These are phyloP conservation scores for Ceratoteleas bidentatus DNA, from an alignment of 1,140 invertebrate species.

Conservation along the genomic window DNA sequence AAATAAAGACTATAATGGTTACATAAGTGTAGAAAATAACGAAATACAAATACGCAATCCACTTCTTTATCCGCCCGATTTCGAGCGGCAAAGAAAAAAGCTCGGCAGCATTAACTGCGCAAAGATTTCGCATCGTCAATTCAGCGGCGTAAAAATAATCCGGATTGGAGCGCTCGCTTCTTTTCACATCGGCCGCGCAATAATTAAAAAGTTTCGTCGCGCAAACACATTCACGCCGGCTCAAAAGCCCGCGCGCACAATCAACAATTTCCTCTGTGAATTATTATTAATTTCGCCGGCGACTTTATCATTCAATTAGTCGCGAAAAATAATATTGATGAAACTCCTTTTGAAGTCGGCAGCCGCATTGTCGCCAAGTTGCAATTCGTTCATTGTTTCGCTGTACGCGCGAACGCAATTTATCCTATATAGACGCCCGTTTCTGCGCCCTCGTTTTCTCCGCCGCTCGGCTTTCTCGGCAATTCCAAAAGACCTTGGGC, in stretches of 20 bases:
- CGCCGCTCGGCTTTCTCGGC: slow-evolving; percentile 56
- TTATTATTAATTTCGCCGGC: slow-evolving; percentile 22
- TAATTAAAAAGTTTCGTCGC: slow-evolving; percentile 13
- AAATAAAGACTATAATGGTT: no score
- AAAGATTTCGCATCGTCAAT: background rate
- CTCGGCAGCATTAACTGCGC: background rate
- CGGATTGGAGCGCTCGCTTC: background rate
- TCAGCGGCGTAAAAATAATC: background rate
- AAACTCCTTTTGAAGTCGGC: slow-evolving; percentile 37
- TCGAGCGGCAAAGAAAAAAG: background rate
- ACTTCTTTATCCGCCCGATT: no score
- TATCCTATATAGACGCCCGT: slow-evolving; percentile 70
- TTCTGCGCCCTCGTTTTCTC: slow-evolving; percentile 60
- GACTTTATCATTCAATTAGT: slow-evolving; percentile 39
- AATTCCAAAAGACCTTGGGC: slow-evolving; percentile 60
- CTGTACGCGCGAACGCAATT: slow-evolving; percentile 63
- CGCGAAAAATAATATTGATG: slow-evolving; percentile 40
- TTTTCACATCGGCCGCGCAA: background rate
- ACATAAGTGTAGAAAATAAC: no score
- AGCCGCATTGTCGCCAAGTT: slow-evolving; percentile 10
- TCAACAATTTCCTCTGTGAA: slow-evolving; percentile 22
- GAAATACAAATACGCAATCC: no score
- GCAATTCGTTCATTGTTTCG: slow-evolving; percentile 37
- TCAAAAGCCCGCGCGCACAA: slow-evolving; percentile 5
- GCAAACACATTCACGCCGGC: background rate